Evolutionary conservation across 1,140 invertebrate genomes (phyloP).

Genomic region (Phortica variegata): DNA sequence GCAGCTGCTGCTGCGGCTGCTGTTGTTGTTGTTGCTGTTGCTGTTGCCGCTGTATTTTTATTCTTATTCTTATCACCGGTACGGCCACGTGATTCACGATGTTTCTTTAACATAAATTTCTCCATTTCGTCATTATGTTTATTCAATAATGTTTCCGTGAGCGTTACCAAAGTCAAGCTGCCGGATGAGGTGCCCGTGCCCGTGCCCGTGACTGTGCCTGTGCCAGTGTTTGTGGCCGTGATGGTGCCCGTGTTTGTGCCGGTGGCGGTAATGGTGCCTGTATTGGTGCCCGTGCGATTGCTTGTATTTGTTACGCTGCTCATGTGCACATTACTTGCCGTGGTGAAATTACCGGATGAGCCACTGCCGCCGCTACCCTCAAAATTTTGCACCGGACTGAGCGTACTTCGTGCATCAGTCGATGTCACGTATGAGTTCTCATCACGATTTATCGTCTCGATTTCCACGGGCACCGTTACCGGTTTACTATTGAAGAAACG

Average conservation of each 20-base stretch:
- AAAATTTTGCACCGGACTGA: conserved; percentile 50
- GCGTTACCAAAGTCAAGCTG: conserved; percentile 59
- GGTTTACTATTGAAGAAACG: conserved; percentile 83
- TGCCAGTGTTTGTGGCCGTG: no score
- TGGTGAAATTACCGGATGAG: conserved; percentile 63
- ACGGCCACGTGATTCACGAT: conserved; percentile 64
- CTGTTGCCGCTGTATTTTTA: no score
- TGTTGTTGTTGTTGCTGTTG: no score
- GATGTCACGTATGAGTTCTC: conserved; percentile 33
- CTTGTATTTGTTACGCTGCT: conserved; percentile 56
- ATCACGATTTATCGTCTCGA: conserved; percentile 52
- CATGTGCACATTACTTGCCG: conserved; percentile 58
- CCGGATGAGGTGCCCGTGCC: conserved; percentile 28
- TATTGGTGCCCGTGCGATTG: conserved; percentile 44
- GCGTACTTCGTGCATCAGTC: conserved; percentile 28
- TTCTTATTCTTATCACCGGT: conserved; percentile 58
- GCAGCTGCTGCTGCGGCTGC: no score
- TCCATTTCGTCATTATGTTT: conserved; percentile 79
- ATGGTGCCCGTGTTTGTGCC: conserved; percentile 50
- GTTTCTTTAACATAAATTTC: conserved; percentile 71
- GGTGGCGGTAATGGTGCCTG: conserved; percentile 45
- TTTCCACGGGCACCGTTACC: conserved; percentile 60
- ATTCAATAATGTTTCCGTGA: conserved; percentile 68
- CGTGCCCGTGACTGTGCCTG: conserved; percentile 38
- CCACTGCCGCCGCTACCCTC: conserved; percentile 61